A percentile compares a stretch with the other conserved stretches of the same genome.
Conservation (phyloP, 2,113 vertebrate genomes). For the Vicugna pacos region DNA sequence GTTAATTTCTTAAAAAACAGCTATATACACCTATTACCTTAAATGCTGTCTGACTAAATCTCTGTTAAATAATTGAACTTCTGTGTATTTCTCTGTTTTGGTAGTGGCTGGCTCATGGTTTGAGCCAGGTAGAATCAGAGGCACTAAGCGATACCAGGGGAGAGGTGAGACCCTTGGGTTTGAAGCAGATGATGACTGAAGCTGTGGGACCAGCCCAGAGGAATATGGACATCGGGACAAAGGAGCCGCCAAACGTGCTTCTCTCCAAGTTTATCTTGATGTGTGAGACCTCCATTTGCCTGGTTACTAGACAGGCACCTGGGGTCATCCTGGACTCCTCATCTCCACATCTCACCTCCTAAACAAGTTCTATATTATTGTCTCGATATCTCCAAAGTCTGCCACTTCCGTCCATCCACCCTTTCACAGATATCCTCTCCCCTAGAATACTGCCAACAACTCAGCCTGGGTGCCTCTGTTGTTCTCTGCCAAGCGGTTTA, state of each 20-base stretch:
- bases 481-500: background rate
- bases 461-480: background rate
- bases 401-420: background rate
- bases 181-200: background rate
- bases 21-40: background rate
- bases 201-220: background rate
- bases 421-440: background rate
- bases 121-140: background rate
- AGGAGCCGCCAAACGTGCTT: background rate
- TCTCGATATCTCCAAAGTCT: background rate
- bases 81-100: background rate
- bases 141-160: background rate
- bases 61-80: constrained; percentile 20
- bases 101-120: background rate
- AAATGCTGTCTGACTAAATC: background rate
- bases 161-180: background rate
- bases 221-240: background rate
- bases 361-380: background rate
- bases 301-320: background rate
- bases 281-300: background rate
- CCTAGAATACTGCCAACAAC: background rate
- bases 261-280: background rate
- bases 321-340: background rate
- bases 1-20: background rate
- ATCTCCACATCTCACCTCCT: background rate